Conservation (phyloP, 2,113 vertebrate genomes). For the Neodon shergylaensis region DNA sequence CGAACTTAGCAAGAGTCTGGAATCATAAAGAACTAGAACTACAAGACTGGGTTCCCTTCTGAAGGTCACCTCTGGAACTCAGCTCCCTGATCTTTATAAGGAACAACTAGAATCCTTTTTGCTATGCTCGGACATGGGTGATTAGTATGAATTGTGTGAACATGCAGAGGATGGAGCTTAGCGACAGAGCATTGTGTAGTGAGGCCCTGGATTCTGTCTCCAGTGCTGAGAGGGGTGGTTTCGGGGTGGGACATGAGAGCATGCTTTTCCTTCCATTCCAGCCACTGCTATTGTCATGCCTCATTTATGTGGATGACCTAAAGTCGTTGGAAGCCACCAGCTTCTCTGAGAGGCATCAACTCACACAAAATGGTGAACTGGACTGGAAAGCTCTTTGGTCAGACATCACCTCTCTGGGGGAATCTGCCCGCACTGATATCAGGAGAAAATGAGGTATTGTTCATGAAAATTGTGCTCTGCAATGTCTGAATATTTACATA, state of each 20-base stretch:
- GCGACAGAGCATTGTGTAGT: neutral
- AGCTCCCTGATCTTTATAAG: neutral
- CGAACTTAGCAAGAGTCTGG: neutral
- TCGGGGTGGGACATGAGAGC: neutral
- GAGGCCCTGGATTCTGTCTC: neutral
- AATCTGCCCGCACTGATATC: neutral
- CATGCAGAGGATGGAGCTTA: neutral
- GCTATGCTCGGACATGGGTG: neutral
- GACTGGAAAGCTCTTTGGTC: neutral
- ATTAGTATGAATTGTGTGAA: neutral
- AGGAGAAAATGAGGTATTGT: neutral
- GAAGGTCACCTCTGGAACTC: neutral
- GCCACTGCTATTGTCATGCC: neutral
- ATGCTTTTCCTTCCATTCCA: too few species aligned
- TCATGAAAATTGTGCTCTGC: neutral
- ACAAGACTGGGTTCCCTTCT: neutral
- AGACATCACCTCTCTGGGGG: neutral
- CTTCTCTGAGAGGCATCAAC: neutral
- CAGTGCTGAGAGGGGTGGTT: neutral
- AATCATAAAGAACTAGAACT: neutral
- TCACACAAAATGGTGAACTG: neutral
- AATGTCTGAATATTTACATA: neutral
- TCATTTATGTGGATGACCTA: neutral
- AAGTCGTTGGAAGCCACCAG: neutral
- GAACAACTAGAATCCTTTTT: neutral